Conservation (phyloP, 2,888 invertebrate species). For the Drosophila fungiperda region DNA sequence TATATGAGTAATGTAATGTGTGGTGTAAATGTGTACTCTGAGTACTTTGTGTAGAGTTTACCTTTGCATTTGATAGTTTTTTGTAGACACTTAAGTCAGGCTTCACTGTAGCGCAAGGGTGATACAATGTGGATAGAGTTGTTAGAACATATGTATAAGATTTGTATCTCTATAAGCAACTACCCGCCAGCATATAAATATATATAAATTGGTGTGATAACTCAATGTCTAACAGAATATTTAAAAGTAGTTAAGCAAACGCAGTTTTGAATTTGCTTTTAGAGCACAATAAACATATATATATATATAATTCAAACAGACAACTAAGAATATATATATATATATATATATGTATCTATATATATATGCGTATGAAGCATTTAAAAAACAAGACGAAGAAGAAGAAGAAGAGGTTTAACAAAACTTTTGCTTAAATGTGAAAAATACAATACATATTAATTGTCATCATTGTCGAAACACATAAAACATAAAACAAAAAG, state of each 20-base stretch:
- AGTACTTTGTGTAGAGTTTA: conserved; percentile 55
- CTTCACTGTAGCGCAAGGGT: conserved; percentile 80
- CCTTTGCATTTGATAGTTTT: conserved; percentile 59
- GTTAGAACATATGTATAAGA: conserved; percentile 45
- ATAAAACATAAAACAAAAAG: conserved; percentile 30
- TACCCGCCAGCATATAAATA: conserved; percentile 82
- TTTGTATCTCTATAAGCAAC: conserved; percentile 74
- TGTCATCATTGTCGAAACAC: conserved; percentile 33
- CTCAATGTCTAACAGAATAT: conserved; percentile 59
- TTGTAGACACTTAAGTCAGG: conserved; percentile 69
- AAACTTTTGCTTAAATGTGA: conserved; percentile 56
- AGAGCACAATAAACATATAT: conserved; percentile 41
- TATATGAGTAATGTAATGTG: conserved; percentile 1
- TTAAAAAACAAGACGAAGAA: conserved; percentile 41
- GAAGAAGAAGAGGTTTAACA: conserved; percentile 24
- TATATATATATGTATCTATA: conserved; percentile 7
- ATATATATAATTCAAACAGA: conserved; percentile 29
- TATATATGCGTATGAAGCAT: conserved; percentile 51
- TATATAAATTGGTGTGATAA: conserved; percentile 82
- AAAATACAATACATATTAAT: conserved; percentile 61
- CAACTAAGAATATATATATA: conserved; percentile 12
- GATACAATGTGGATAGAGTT: conserved; percentile 66
- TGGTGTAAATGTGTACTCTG: conserved; percentile 19
- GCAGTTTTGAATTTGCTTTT: conserved; percentile 70
- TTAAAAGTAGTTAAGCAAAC: conserved; percentile 48